phyloP scores from a whole-genome alignment of 2,888 invertebrate genomes.

The Prosopocoilus inquinatus region DNA sequence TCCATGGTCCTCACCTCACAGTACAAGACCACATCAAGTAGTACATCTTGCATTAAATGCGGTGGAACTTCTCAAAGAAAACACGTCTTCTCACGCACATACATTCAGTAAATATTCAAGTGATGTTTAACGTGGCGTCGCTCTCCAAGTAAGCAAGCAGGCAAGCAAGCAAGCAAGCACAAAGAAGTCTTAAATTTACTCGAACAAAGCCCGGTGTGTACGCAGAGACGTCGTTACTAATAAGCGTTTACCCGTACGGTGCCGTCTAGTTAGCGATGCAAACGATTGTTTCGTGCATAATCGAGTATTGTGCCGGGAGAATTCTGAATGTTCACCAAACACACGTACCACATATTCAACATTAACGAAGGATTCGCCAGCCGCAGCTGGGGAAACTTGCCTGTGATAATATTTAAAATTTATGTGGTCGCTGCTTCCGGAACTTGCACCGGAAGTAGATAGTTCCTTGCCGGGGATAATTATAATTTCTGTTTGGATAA shows the following conservation, averaged over 20 bases:
- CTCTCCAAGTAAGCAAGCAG: slow-evolving; percentile 15
- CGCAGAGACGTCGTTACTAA: slow-evolving; percentile 16
- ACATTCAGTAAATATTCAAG: slow-evolving; percentile 13
- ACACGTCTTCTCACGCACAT: slow-evolving; percentile 4
- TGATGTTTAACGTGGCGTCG: slow-evolving; percentile 2
- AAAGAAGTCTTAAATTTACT: slow-evolving; percentile 19
- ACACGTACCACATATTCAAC: slow-evolving; percentile 4
- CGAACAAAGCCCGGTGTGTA: slow-evolving; percentile 16
- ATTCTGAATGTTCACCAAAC: slow-evolving; percentile 20
- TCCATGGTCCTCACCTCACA: background rate
- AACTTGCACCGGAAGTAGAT: too few relatives aligned
- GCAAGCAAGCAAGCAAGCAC: slow-evolving; percentile 13
- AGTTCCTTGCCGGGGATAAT: too few relatives aligned
- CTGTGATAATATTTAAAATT: slow-evolving; percentile 21
- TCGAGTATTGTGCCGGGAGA: slow-evolving; percentile 16
- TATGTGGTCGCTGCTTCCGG: slow-evolving; percentile 6
- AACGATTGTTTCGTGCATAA: slow-evolving; percentile 23
- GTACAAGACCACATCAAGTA: background rate
- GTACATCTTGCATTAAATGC: too few relatives aligned
- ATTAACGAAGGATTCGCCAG: too few relatives aligned
- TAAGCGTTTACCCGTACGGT: slow-evolving; percentile 21
- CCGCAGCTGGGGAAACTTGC: slow-evolving; percentile 2
- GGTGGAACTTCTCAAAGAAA: too few relatives aligned
- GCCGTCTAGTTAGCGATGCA: slow-evolving; percentile 24
- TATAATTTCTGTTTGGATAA: too few relatives aligned